phyloP scores from a whole-genome alignment of 2,113 vertebrate genomes.

The Anser cygnoides region DNA sequence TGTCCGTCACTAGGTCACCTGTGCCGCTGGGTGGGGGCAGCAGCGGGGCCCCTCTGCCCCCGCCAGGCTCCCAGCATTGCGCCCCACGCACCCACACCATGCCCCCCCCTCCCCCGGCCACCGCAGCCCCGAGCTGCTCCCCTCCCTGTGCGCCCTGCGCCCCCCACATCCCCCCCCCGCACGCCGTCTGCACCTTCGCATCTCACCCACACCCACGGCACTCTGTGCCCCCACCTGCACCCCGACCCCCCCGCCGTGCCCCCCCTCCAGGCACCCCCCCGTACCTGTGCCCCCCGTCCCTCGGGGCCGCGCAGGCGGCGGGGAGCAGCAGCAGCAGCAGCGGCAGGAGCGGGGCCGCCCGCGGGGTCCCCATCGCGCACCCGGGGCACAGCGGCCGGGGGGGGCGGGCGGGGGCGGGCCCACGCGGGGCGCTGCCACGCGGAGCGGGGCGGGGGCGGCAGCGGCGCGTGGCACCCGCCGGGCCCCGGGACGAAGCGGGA shows the following conservation, averaged over 20 bases:
- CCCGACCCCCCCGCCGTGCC: too few relatives aligned
- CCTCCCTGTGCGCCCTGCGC: too few relatives aligned
- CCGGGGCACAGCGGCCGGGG: too few relatives aligned
- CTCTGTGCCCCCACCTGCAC: fast-evolving
- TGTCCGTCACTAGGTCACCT: too few relatives aligned
- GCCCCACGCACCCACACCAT: background rate
- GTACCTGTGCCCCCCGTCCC: background rate
- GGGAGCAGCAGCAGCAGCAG: background rate
- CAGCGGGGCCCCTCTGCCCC: background rate
- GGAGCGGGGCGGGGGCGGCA: too few relatives aligned
- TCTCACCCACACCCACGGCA: background rate
- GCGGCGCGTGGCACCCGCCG: too few relatives aligned
- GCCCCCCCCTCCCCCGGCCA: too few relatives aligned
- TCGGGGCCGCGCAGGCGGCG: background rate
- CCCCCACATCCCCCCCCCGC: too few relatives aligned
- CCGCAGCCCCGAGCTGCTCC: background rate
- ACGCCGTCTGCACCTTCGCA: background rate
- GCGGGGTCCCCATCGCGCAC: background rate
- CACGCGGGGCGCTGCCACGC: background rate
- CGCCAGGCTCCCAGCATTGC: fast-evolving
- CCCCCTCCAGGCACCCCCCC: background rate
- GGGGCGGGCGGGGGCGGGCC: background rate
- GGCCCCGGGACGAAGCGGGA: too few relatives aligned
- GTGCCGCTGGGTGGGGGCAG: too few relatives aligned
- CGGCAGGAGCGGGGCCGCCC: background rate